Conservation (phyloP, 2,113 vertebrate genomes). For the Calypte anna region DNA sequence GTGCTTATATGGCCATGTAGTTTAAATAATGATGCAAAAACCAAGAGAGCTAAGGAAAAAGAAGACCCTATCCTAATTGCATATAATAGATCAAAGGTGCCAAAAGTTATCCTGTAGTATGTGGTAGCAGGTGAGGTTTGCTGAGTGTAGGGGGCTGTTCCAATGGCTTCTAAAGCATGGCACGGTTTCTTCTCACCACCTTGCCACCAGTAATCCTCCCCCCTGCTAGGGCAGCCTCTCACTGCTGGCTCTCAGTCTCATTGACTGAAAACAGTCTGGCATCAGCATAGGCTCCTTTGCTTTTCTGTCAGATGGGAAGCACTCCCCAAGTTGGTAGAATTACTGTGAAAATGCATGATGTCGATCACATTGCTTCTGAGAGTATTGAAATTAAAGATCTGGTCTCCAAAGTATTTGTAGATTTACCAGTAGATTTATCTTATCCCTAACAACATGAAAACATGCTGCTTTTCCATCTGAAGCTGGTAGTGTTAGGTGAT, state of each 20-base stretch:
- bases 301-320: neutral
- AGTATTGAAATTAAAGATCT: neutral
- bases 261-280: neutral
- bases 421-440: neutral
- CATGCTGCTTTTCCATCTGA: rapidly evolving
- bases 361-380: neutral
- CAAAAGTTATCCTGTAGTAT: neutral
- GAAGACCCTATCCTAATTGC: neutral
- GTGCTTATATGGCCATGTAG: neutral
- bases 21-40: neutral
- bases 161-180: neutral
- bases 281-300: neutral
- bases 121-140: neutral
- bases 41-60: neutral
- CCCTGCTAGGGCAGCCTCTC: neutral
- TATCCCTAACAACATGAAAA: neutral
- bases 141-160: neutral
- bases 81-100: neutral
- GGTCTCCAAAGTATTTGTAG: neutral
- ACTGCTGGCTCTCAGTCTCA: neutral
- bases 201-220: neutral
- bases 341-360: neutral
- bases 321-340: neutral
- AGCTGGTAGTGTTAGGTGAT: neutral
- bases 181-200: neutral